phyloP scores from a whole-genome alignment of 2,888 invertebrate genomes.

The Cynaeus angustus region DNA sequence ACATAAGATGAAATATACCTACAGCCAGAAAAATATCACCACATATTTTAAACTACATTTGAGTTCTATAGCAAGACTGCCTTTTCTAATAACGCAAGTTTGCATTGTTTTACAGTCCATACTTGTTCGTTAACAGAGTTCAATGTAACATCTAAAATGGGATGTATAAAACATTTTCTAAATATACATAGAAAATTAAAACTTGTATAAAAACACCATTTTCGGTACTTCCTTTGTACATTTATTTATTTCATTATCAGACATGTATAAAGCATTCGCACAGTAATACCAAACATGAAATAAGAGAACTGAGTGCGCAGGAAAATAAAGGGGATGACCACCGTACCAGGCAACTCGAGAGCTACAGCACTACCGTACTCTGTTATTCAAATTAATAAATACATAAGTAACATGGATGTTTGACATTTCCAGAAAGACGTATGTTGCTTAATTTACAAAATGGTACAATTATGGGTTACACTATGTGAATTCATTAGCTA shows the following conservation, averaged over 20 bases:
- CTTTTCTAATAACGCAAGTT: constrained; percentile 59
- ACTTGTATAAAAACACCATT: constrained; percentile 72
- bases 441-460: constrained; percentile 72
- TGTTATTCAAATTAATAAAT: constrained; percentile 64
- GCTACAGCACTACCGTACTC: constrained; percentile 65
- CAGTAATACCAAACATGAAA: constrained; percentile 74
- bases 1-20: constrained; percentile 72
- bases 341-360: constrained; percentile 66
- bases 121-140: constrained; percentile 67
- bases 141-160: constrained; percentile 60
- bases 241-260: constrained; percentile 74
- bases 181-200: constrained; percentile 72
- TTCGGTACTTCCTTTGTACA: constrained; percentile 74
- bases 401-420: constrained; percentile 73
- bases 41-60: constrained; percentile 73
- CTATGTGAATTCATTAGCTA: constrained; percentile 69
- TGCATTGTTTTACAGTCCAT: constrained; percentile 62
- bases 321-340: constrained; percentile 61
- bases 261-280: constrained; percentile 76
- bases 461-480: constrained; percentile 71
- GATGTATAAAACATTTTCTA: constrained; percentile 68
- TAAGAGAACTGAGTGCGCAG: constrained; percentile 69
- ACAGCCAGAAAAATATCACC: constrained; percentile 73
- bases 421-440: constrained; percentile 72
- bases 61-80: constrained; percentile 71